Percentiles rank a stretch among this genome's conserved stretches.
phyloP scores from a whole-genome alignment of 2,888 invertebrate species.

The Sturmia bella region DNA sequence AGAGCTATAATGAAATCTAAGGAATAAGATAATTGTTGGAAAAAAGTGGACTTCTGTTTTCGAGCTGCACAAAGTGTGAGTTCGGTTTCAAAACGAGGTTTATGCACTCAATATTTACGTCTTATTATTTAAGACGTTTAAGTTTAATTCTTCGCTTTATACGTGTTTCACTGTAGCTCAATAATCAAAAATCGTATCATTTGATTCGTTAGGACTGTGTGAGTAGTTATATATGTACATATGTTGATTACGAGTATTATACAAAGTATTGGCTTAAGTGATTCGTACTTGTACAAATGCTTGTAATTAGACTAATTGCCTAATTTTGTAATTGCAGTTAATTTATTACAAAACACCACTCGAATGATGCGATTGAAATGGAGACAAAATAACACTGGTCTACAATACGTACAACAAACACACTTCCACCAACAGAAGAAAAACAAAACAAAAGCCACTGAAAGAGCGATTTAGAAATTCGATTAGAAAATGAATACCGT shows the following conservation, averaged over 20 bases:
- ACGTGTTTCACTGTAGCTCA: conserved; percentile 20
- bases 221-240: too few relatives aligned
- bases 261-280: conserved; percentile 60
- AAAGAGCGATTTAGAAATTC: conserved; percentile 13
- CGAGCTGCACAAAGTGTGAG: too few relatives aligned
- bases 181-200: conserved; percentile 39
- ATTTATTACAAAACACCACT: conserved; percentile 61
- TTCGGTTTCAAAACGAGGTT: too few relatives aligned
- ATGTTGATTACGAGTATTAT: conserved; percentile 1
- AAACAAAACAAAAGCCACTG: conserved; percentile 10
- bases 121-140: too few relatives aligned
- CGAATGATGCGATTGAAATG: conserved; percentile 29
- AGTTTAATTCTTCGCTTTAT: background rate
- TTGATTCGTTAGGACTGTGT: conserved; percentile 50
- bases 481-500: conserved; percentile 44
- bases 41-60: too few relatives aligned
- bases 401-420: background rate
- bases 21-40: too few relatives aligned
- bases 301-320: conserved; percentile 67
- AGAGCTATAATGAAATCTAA: too few relatives aligned
- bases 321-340: conserved; percentile 69
- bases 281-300: conserved; percentile 55
- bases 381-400: background rate
- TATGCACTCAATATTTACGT: too few relatives aligned
- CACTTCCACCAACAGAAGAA: background rate